Evolutionary conservation across 2,888 invertebrate species (phyloP), one percentile per base, ranked within the genome.

Genomic region (Brachynemurus nebulosus): DNA sequence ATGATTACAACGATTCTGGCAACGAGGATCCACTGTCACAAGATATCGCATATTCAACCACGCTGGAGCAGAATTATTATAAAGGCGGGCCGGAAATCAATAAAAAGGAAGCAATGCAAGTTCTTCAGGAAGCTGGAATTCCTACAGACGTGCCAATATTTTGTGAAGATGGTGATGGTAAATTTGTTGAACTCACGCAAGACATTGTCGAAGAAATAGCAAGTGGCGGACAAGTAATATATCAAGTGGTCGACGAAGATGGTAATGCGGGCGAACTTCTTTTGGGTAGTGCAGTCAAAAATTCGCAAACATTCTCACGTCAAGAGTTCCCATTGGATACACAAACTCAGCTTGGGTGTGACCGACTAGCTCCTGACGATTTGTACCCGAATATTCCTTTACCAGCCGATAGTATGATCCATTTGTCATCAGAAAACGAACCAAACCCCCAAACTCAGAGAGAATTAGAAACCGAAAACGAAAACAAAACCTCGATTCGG

Each of bases 71-170:
- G n/a, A n/a, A n/a, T n/a, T n/a, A n/a, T n/a, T n/a, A n/a, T n/a
- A n/a, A n/a, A n/a, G n/a, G n/a, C n/a, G n/a, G 5, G n/a, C 30
- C 11, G 7, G 27, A 40, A 17, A 8, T 35, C 19, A 42, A 19
- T 42, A 34, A 42, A 33, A n/a, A n/a, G n/a, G n/a, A n/a, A n/a
- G 19, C 34, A 14, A n/a, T 37, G 18, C 18, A 38, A 18, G 11
- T 44, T 8, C 27, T 44, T 12, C 20, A 44, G 27, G 27, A 27
- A 16, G 44, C 44, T 25, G 44, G 44, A 18, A 16, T 44, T 17
- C 44, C 44, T 8, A 44, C 44, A 6, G 44, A 44, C 21, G 44
- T 44, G 6, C 44, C 44, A 17, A 38, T 44, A 25, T 44, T 19
- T 21, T 44, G 38, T 16, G 44, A 44, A 27, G 38, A 20, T 9